Evolutionary conservation across 2,113 vertebrate species (phyloP).

Genomic region (Corythoichthys haematopterus): DNA sequence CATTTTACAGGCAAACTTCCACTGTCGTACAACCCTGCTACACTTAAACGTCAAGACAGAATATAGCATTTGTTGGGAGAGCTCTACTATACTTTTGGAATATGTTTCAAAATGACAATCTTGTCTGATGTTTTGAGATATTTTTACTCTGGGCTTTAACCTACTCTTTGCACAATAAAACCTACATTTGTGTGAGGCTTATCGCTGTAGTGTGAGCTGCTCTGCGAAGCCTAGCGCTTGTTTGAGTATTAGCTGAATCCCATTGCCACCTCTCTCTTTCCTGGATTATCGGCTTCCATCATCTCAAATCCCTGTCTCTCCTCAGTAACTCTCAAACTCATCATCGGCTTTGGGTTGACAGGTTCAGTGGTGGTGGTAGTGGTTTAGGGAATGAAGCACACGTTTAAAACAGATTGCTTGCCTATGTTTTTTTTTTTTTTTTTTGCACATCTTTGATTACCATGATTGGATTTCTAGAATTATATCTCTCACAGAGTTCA

Average conservation of each 20-base stretch:
- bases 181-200: constrained; percentile 36
- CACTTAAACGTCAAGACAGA: neutral
- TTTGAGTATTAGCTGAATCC: constrained; percentile 47
- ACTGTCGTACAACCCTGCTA: neutral
- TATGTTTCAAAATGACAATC: neutral
- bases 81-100: neutral
- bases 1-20: too few species aligned
- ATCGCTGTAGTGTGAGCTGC: constrained; percentile 34
- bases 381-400: constrained; percentile 10
- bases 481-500: constrained; percentile 13
- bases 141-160: constrained; percentile 24
- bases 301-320: constrained; percentile 44
- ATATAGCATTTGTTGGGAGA: neutral
- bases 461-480: constrained; percentile 18
- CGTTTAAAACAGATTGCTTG: constrained; percentile 1
- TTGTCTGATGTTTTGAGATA: constrained; percentile 11
- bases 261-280: constrained; percentile 26
- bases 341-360: constrained; percentile 28
- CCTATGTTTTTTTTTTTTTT: neutral
- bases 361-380: constrained; percentile 21
- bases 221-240: constrained; percentile 29
- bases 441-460: constrained; percentile 15
- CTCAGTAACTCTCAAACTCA: constrained; percentile 41
- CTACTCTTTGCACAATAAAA: constrained; percentile 25
- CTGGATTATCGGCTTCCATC: constrained; percentile 52